Base-by-base conservation (phyloP, 1,140 invertebrate genomes). In the Caenorhabditis remanei region DNA sequence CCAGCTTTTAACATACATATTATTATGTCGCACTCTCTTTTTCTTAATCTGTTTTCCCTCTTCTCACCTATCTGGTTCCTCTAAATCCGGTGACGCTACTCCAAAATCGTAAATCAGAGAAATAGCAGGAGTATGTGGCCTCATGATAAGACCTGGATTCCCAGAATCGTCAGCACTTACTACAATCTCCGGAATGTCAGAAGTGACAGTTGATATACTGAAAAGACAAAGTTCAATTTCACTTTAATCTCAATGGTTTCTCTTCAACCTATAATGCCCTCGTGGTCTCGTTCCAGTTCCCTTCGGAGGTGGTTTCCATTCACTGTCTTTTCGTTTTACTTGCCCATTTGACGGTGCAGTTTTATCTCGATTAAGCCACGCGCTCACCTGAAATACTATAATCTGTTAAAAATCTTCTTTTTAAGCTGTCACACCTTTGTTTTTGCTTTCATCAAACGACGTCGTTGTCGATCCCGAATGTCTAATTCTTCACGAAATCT, bases 141-240 rank as follows among this genome's bases (percentile, higher is more conserved):
- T 2, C 14, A 48, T 46, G 8, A 84, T 19, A 40, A 43, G 48
- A 32, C 16, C 85, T 21, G 71, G n/a, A 24, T 50, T 48, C 16
- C 11, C 46, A 8, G 24, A 65, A 46, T 84, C 83, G 24, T 87
- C 86, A 24, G 84, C 86, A 63, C 75, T 87, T 0, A 87, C 82
- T n/a, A 87, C 86, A 41, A 87, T 87, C 82, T 87, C 86, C 32
- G 86, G 86, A 55, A 87, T 83, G 9, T 87, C 86, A 19, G 83
- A 84, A 58, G 83, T 50, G 3, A 79, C 83, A 21, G 83, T 84
- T 16, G 86, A 87, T 58, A 87, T 82, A 24, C 56, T 87, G 40
- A 55, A 87, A 83, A 1, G 83, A 71, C 43, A 79, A 14, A 56
- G 9, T 43, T 67, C 5, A 16, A 19, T 24, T n/a, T 1, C n/a